Evolutionary conservation across 2,888 invertebrate species (phyloP), one percentile per base, ranked within the genome.

Genomic region (Drosophila robusta): DNA sequence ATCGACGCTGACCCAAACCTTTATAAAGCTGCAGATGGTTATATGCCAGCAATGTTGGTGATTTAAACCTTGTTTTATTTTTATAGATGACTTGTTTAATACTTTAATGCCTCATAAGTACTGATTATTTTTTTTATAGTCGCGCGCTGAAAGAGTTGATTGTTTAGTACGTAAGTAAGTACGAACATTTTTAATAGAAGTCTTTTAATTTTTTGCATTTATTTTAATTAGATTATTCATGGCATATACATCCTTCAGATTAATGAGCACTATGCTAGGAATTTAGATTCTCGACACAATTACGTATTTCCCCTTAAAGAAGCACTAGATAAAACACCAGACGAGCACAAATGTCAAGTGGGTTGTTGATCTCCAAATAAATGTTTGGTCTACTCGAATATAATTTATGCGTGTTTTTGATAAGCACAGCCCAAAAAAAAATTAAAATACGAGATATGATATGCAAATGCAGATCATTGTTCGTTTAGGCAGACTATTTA

Each of bases 1-100:
- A 34, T n/a, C 36, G 26, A 34, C 9, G 42, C 36, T 60, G 42
- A 44, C 58, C 42, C 36, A 36, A 60, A 58, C 42, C 42, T 56
- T 58, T 56, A 60, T 50, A 56, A 1, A 12, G 14, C 36, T 44
- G 42, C 41, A 44, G 42, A 56, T 56, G 51, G 51, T 2, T 9
- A 26, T 24, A 44, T 42, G 32, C 41, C 41, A 52, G 29, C 39
- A 16, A 18, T 39, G 51, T 29, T 44, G 52, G 4, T 29, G 52
- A 1, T 22, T 14, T 3, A 45, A 45, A 1, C 32, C 34, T 44
- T 34, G 44, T 32, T 54, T n/a, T n/a, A 24, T 34, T 56, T 9
- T 26, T 16, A 38, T 49, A 50, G 24, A 36, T 49, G 49, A 55
- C 49, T 36, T 36, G 55, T 38, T 56, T 49, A 36, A 22, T n/a